Evolutionary conservation across 2,888 invertebrate genomes (phyloP), one percentile per base, ranked within the genome.

Genomic region (Lasioglossum calceatum): DNA sequence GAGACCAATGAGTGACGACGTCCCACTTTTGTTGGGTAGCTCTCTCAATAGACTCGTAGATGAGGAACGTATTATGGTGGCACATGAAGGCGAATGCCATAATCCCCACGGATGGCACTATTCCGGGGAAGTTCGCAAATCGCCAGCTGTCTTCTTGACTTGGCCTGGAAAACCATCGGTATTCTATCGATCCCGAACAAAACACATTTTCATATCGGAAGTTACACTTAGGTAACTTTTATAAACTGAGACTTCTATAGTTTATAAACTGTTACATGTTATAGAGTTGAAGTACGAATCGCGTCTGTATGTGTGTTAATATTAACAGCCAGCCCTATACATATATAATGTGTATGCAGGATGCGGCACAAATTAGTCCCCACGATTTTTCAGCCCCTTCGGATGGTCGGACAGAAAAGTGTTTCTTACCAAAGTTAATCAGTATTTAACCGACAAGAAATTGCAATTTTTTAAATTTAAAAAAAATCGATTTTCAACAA

Each of bases 51-150:
- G 98, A 98, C 85, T 97, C 97, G 95, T 98, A 98, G 89, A 98
- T 97, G 87, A 98, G 96, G 94, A 98, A 98, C 81, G 98, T 98
- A 94, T 98, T 98, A 95, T 98, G 98, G 93, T 98, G 98, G 94
- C 98, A 98, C 98, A 98, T 98, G 94, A 98, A 98, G n/a, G 98
- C 98, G 95, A 98, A 98, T 23, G 98, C 97, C 97, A 98, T 98
- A 88, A 98, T 98, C 88, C 98, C 98, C 70, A 98, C 97, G 44
- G 98, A 97, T 87, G 98, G 97, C 50, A 97, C 95, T 86, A 98
- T 96, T 71, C 98, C 96, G 91, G 97, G 97, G 87, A 96, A 96
- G 95, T 98, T 97, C 61, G 97, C 97, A 95, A 98, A 97, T 90
- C 96, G 96, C 97, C 97, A 98, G 0, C 97, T 97, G 89, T 97